These are phyloP conservation scores for Anoura caudifer DNA, from an alignment of 2,113 vertebrate genomes.

Conservation along the genomic window DNA sequence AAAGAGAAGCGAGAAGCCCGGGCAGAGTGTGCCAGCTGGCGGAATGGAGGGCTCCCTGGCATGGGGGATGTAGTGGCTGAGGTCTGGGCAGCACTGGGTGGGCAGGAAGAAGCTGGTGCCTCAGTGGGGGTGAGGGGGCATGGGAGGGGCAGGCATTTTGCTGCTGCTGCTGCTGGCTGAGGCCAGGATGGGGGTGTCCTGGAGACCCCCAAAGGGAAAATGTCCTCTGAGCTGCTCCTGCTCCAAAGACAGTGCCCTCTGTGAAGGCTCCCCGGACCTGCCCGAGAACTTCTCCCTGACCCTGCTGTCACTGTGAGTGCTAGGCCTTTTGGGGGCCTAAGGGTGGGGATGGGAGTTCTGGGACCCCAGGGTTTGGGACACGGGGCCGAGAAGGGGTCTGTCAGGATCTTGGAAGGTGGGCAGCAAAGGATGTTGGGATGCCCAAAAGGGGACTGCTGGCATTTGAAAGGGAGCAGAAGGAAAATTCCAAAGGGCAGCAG, in stretches of 20 bases:
- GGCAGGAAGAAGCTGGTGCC: background rate
- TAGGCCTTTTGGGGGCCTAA: background rate
- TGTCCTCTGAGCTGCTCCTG: constrained; percentile 77
- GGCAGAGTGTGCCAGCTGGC: background rate
- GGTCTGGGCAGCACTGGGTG: background rate
- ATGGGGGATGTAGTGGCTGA: background rate
- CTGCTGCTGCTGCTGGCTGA: constrained; percentile 54
- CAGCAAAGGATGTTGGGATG: background rate
- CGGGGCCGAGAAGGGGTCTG: background rate
- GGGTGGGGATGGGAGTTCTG: background rate
- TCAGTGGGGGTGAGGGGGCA: background rate
- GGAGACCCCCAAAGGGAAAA: constrained; percentile 70
- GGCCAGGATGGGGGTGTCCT: background rate
- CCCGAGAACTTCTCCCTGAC: constrained; percentile 69
- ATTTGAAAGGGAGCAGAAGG: background rate
- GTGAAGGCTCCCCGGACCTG: constrained; percentile 74
- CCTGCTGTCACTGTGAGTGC: constrained; percentile 79
- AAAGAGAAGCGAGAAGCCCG: background rate
- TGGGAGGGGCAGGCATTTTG: constrained; percentile 39
- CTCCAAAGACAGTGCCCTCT: constrained; percentile 78
- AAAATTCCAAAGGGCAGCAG: background rate
- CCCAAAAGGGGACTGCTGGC: background rate
- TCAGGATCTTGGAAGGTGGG: background rate
- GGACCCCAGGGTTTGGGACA: background rate
- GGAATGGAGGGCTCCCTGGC: background rate